These are phyloP conservation scores for Phenganax marumi DNA, from an alignment of 92 coral and sea anemone species.

Conservation along the genomic window DNA sequence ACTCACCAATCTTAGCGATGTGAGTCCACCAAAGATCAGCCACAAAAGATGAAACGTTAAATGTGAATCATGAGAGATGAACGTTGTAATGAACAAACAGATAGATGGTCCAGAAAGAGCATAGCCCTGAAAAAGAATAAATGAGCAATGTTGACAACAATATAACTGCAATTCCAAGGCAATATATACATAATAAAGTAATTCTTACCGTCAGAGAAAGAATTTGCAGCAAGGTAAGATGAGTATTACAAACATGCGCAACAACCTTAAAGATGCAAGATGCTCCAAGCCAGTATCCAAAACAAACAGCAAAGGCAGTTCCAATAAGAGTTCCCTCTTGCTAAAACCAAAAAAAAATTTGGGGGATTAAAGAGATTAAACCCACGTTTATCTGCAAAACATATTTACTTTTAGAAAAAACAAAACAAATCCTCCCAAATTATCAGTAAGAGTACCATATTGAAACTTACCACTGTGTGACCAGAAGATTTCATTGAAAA, in stretches of 20 bases:
- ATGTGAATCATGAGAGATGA: constrained; percentile 90
- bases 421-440: neutral
- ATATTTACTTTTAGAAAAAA: neutral
- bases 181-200: neutral
- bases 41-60: constrained; percentile 87
- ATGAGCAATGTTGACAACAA: neutral
- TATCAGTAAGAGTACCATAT: too few species aligned
- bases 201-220: constrained; percentile 82
- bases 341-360: constrained; percentile 45
- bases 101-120: constrained; percentile 84
- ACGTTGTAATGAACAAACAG: constrained; percentile 83
- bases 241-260: constrained; percentile 89
- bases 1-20: constrained; percentile 88
- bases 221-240: constrained; percentile 88
- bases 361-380: neutral
- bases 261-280: constrained; percentile 84
- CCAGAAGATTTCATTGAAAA: constrained; percentile 97
- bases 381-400: neutral
- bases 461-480: constrained; percentile 90
- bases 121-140: constrained; percentile 66
- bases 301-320: constrained; percentile 90
- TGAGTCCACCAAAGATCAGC: constrained; percentile 94
- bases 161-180: neutral
- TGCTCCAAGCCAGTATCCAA: constrained; percentile 99
- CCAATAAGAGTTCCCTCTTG: constrained; percentile 99